phyloP scores from a whole-genome alignment of 2,888 invertebrate genomes.

The Leptothorax acervorum region DNA sequence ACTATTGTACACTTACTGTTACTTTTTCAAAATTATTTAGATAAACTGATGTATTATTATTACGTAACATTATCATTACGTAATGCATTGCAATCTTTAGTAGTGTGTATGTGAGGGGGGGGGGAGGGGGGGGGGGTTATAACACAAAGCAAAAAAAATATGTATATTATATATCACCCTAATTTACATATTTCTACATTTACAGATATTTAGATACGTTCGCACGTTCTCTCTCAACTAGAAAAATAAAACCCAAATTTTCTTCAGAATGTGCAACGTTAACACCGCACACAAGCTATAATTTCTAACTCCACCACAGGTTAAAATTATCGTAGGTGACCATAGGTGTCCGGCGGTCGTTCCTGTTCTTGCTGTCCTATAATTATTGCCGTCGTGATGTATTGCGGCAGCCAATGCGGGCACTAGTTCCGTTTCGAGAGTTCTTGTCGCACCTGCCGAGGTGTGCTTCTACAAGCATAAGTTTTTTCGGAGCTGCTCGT shows the following conservation, averaged over 20 bases:
- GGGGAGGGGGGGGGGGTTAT: not conserved
- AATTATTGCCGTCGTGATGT: slow-evolving; percentile 79
- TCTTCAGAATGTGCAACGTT: not conserved
- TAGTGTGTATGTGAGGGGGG: not conserved
- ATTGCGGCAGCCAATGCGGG: slow-evolving; percentile 57
- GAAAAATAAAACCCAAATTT: not conserved
- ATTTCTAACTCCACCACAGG: not conserved
- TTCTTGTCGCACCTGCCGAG: slow-evolving; percentile 27
- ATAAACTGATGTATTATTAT: too few relatives aligned
- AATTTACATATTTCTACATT: not conserved
- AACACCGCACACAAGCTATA: not conserved
- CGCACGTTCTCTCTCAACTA: not conserved
- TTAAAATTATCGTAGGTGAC: slow-evolving; percentile 36
- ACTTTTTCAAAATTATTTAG: too few relatives aligned
- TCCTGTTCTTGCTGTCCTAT: slow-evolving; percentile 72
- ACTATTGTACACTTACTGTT: too few relatives aligned
- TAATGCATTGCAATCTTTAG: not conserved
- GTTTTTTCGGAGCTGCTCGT: slow-evolving; percentile 24
- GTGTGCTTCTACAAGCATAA: not conserved
- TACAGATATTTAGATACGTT: not conserved
- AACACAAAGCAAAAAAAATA: not conserved
- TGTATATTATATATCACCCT: too few relatives aligned
- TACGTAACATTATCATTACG: not conserved
- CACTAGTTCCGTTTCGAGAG: slow-evolving; percentile 16
- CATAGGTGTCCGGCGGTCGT: slow-evolving; percentile 11